Evolutionary conservation across 2,888 invertebrate genomes (phyloP), one percentile per base, ranked within the genome.

Genomic region (Apotomis capreana): DNA sequence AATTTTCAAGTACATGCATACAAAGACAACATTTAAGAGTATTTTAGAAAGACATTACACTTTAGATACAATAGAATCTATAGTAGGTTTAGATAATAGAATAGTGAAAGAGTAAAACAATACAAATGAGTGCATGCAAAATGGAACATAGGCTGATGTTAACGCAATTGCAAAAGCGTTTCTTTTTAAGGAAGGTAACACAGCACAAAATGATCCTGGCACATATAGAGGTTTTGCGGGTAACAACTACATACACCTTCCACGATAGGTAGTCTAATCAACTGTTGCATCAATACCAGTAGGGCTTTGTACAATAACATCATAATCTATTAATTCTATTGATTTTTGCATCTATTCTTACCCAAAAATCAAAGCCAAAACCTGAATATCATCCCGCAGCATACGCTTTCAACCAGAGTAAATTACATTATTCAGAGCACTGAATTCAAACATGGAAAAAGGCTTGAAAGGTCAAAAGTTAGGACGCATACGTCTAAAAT

Each of bases 81-180:
- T 40, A 6, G 40, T 6, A 6, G 9, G 9, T 15, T 46, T 46
- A 46, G 12, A 46, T 26, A 46, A n/a, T 65, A 46, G 15, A 54
- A 65, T 6, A 57, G 65, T 57, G 6, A 57, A n/a, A 36, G 55
- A 65, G 65, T 65, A 46, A 57, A 26, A 46, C 46, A 57, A 57
- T n/a, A 65, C 55, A 65, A 55, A 57, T 57, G 46, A 10, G 6
- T 26, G n/a, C 55, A 65, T 57, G 65, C 65, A 36, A 65, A 40
- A 65, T 65, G 55, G n/a, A 65, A 55, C 64, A 65, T 55, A 52
- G 40, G 52, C 40, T 13, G 26, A 26, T 64, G 13, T 62, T 51
- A 40, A 46, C n/a, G 64, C 64, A 13, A 64, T 55, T 54, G 64
- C 55, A 55, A 12, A 65, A 65, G 65, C 55, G 44, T 54, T 64